phyloP scores from a whole-genome alignment of 2,888 invertebrate genomes.

The Pherbina coryleti region DNA sequence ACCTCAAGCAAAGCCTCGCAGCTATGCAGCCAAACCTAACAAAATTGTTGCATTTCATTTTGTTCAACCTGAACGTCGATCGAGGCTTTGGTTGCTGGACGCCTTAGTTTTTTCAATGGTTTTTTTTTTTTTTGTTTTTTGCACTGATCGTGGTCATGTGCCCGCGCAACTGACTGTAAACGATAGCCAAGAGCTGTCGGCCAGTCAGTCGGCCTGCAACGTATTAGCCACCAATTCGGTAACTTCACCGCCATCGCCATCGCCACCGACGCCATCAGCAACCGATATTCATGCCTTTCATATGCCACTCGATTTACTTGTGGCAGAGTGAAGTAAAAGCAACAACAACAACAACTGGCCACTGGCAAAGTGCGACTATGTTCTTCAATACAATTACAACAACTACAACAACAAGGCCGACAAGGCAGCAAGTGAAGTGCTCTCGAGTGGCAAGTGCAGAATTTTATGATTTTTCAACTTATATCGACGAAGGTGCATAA shows the following conservation, averaged over 20 bases:
- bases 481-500: background rate
- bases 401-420: background rate
- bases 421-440: slow-evolving; percentile 8
- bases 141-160: slow-evolving; percentile 34
- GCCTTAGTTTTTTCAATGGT: background rate
- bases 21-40: slow-evolving; percentile 20
- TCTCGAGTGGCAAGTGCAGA: background rate
- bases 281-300: background rate
- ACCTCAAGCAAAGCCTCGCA: background rate
- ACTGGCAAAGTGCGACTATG: slow-evolving; percentile 41
- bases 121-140: slow-evolving; percentile 18
- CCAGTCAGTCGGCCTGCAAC: slow-evolving; percentile 29
- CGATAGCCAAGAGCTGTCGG: slow-evolving; percentile 39
- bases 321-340: slow-evolving; percentile 8
- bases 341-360: slow-evolving; percentile 34
- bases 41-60: slow-evolving; percentile 19
- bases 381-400: background rate
- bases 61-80: slow-evolving; percentile 12
- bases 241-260: background rate
- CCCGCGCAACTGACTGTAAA: slow-evolving; percentile 40
- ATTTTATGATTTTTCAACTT: slow-evolving; percentile 26
- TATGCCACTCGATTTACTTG: slow-evolving; percentile 9
- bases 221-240: slow-evolving; percentile 28
- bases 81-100: slow-evolving; percentile 3
- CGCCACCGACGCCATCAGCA: slow-evolving; percentile 20